phyloP scores from a whole-genome alignment of 2,113 vertebrate species.

The Chaetops frenatus region DNA sequence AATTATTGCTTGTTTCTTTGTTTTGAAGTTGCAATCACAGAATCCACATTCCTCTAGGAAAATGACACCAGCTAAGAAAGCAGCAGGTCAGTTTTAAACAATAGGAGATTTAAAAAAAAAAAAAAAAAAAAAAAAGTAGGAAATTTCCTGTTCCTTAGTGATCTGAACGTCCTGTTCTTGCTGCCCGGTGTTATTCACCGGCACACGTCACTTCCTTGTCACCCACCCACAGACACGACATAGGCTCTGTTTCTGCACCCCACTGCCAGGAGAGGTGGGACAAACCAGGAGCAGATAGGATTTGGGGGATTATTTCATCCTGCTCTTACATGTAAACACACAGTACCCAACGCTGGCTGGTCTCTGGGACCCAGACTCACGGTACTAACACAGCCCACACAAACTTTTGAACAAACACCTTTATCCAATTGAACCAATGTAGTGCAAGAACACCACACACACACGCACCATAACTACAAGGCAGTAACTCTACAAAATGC shows the following conservation, averaged over 20 bases:
- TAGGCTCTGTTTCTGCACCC: neutral
- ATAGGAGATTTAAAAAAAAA: neutral
- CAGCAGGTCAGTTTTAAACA: neutral
- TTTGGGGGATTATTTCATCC: neutral
- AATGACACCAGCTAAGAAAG: neutral
- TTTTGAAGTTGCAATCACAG: neutral
- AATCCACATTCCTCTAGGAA: neutral
- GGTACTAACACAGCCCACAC: neutral
- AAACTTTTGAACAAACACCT: neutral
- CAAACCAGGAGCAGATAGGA: neutral
- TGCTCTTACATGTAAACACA: neutral
- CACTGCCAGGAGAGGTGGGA: neutral
- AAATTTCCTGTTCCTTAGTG: neutral
- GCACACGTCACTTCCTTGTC: neutral
- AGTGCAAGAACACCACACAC: neutral
- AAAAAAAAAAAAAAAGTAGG: neutral
- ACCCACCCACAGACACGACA: fast-evolving
- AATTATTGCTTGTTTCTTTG: neutral
- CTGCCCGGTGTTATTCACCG: neutral
- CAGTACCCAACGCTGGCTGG: fast-evolving
- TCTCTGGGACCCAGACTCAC: neutral
- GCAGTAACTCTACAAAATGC: neutral
- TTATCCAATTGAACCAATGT: fast-evolving
- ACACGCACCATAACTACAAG: neutral
- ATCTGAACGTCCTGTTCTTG: slow-evolving; percentile 33